Base-by-base conservation (phyloP, 2,797 vertebrate genomes). In the Argya squamiceps region DNA sequence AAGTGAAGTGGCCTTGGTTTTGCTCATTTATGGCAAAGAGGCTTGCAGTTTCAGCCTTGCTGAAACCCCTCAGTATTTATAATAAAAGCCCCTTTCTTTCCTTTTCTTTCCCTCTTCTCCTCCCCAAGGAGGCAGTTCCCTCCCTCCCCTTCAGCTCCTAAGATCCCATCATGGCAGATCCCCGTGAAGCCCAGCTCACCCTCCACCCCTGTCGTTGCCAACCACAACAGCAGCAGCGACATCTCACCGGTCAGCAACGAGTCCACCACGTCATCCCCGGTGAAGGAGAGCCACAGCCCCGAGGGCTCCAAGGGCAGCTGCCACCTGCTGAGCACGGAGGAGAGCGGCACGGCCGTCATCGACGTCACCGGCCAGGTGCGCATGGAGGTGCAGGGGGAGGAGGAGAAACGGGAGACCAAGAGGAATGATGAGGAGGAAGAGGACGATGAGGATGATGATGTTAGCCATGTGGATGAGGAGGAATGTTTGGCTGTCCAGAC, bases 111-210 rank as follows among this genome's bases (percentile, higher is more conserved):
- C 53, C 24, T 89, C 39, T 58, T 70, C 17, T 59, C n/a, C 46
- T 47, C 34, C 89, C 36, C 41, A 97, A 99, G 99, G 98, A 99
- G 98, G 95, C 99, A 99, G 95, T 99, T 99, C 94, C 99, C 99
- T 8, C 99, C 99, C 15, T 99, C 99, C 50, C 99, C 99, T 3
- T 98, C 99, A 0, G 97, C 99, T 87, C 98, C 99, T 12, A 99
- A 99, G 98, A 99, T 99, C 97, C 99, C 99, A 0, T 98, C 99
- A 2, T 99, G 99, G 99, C 99, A 99, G 98, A 99, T 99, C 92
- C 99, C 99, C 0, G 98, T 99, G 90, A 99, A 99, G 97, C 98
- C 99, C 0, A 97, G 98, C 5, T 98, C 98, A 0, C 97, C 98
- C 22, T 98, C 99, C 84, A 98, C 96, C 96, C 92, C 98, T 0